Percentiles rank a stretch among this genome's conserved stretches.
phyloP scores from a whole-genome alignment of 2,888 invertebrate species.

The Laothoe populi region DNA sequence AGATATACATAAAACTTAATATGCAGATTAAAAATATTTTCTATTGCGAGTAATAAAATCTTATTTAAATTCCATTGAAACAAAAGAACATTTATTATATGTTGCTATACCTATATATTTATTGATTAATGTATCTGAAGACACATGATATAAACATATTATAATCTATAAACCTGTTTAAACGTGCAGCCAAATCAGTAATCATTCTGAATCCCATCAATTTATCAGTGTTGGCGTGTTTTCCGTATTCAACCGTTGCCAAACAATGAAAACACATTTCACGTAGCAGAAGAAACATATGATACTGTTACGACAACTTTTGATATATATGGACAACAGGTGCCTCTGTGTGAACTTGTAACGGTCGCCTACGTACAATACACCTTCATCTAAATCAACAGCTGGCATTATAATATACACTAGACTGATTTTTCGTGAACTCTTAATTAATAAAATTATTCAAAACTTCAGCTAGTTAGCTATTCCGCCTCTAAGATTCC shows the following conservation, averaged over 20 bases:
- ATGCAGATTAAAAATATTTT: too few species aligned
- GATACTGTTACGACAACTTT: slow-evolving; percentile 56
- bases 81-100: background rate
- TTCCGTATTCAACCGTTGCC: slow-evolving; percentile 62
- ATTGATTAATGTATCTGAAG: slow-evolving; percentile 1
- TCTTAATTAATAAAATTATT: slow-evolving; percentile 32
- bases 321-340: slow-evolving; percentile 65
- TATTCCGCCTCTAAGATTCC: too few species aligned
- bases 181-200: slow-evolving; percentile 41
- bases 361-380: slow-evolving; percentile 44
- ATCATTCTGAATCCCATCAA: slow-evolving; percentile 58
- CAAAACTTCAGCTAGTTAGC: slow-evolving; percentile 28
- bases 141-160: slow-evolving; percentile 4
- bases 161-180: slow-evolving; percentile 2
- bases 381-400: slow-evolving; percentile 30
- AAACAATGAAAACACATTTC: slow-evolving; percentile 66
- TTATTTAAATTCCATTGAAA: background rate
- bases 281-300: slow-evolving; percentile 42
- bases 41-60: too few species aligned
- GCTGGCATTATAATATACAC: slow-evolving; percentile 28
- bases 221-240: slow-evolving; percentile 58
- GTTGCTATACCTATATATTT: background rate
- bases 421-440: slow-evolving; percentile 37
- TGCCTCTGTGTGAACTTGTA: slow-evolving; percentile 56
- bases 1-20: too few species aligned